Conservation (phyloP, 2,797 vertebrate genomes). For the Allobates femoralis region DNA sequence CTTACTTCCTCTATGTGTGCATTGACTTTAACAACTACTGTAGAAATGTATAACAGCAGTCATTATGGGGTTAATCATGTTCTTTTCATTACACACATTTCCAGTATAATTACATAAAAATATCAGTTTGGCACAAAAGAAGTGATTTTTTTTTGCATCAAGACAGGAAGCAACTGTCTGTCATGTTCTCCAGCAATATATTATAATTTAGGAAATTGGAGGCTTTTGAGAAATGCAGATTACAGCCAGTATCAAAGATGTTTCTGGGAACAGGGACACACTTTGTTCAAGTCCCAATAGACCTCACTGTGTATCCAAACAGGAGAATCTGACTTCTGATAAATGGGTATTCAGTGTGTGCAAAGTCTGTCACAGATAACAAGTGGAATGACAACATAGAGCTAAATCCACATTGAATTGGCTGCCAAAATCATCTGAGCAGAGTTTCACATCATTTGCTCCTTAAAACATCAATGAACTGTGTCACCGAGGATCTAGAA, state of each 20-base stretch:
- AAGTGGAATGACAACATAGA: conserved; percentile 6
- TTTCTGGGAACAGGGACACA: background rate
- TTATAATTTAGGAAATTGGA: conserved; percentile 18
- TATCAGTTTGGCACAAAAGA: background rate
- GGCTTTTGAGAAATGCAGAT: conserved; percentile 19
- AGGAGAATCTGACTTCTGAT: conserved; percentile 11
- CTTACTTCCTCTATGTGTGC: no score
- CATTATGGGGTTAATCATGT: background rate
- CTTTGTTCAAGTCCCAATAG: conserved; percentile 27
- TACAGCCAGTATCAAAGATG: background rate
- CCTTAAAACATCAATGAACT: conserved; percentile 11
- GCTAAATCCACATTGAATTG: conserved; percentile 12
- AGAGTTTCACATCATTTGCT: conserved; percentile 15
- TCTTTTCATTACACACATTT: background rate
- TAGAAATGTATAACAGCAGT: no score
- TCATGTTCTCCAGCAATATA: background rate
- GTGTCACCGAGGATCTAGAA: conserved; percentile 14
- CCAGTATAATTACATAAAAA: background rate
- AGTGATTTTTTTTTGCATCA: background rate
- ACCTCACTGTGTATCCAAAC: conserved; percentile 12
- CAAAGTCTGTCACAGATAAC: conserved; percentile 19
- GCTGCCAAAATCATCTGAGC: conserved; percentile 11
- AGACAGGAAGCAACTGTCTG: background rate
- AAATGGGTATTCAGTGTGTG: conserved; percentile 6
- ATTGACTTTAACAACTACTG: no score